phyloP scores from a whole-genome alignment of 2,888 invertebrate species.

The Drosophila prostipennis region DNA sequence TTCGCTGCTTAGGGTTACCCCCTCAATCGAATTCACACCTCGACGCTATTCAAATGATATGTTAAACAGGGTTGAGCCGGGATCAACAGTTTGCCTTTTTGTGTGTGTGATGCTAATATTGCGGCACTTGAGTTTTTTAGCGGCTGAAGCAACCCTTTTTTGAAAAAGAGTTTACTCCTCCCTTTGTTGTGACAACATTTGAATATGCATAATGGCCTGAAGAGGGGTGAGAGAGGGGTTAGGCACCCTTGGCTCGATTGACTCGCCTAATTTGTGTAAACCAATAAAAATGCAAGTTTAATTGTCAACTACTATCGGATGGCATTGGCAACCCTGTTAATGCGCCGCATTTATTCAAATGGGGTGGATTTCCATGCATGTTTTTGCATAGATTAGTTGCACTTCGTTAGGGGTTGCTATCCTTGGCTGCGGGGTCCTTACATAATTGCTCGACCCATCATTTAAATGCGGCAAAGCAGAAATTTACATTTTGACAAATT shows the following conservation, averaged over 20 bases:
- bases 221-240: constrained; percentile 20
- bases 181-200: constrained; percentile 46
- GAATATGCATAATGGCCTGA: constrained; percentile 47
- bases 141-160: constrained; percentile 37
- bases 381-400: constrained; percentile 78
- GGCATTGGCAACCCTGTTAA: constrained; percentile 58
- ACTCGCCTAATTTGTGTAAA: constrained; percentile 71
- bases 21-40: constrained; percentile 57
- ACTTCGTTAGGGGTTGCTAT: constrained; percentile 61
- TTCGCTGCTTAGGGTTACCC: constrained; percentile 20
- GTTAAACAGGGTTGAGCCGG: constrained; percentile 58
- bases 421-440: constrained; percentile 36
- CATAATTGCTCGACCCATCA: constrained; percentile 68
- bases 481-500: constrained; percentile 80
- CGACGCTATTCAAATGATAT: constrained; percentile 76
- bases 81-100: constrained; percentile 62
- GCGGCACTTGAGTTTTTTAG: constrained; percentile 42
- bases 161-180: background rate
- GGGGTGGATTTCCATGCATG: constrained; percentile 59
- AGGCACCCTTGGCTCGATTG: constrained; percentile 31
- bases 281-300: constrained; percentile 77
- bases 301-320: constrained; percentile 58
- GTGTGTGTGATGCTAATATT: constrained; percentile 18
- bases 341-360: constrained; percentile 45
- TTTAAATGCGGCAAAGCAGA: constrained; percentile 58